Evolutionary conservation across 2,888 invertebrate genomes (phyloP).

Genomic region (Oligia latruncula): DNA sequence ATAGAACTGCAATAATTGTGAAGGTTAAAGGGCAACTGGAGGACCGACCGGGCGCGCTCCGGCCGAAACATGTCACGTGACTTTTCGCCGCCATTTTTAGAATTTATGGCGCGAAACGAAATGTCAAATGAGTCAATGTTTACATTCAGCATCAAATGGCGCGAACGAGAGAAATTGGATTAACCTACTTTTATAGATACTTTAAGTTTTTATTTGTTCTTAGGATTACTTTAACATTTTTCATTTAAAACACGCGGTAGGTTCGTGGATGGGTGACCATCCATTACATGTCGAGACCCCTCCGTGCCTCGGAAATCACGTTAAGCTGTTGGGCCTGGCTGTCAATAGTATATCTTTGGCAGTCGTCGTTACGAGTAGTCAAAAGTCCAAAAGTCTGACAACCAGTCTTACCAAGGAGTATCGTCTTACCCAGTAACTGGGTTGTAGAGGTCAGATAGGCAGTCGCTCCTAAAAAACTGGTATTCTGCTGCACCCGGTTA

Average conservation of each 20-base stretch:
- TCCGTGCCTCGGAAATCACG: too few species aligned
- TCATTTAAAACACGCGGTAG: neutral
- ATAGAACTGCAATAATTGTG: conserved; percentile 82
- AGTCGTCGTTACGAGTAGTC: too few species aligned
- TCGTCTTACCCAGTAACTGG: neutral
- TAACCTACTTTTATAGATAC: neutral
- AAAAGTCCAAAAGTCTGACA: too few species aligned
- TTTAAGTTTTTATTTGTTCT: neutral
- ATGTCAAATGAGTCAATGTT: conserved; percentile 55
- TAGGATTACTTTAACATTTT: neutral
- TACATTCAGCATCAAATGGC: conserved; percentile 15
- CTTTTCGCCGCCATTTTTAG: conserved; percentile 67
- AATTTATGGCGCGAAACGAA: conserved; percentile 71
- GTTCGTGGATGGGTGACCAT: neutral
- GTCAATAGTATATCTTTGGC: too few species aligned
- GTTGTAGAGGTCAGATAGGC: neutral
- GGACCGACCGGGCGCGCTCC: conserved; percentile 75
- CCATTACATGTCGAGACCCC: too few species aligned
- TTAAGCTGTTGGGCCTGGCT: too few species aligned
- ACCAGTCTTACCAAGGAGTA: neutral
- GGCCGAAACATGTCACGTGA: conserved; percentile 74
- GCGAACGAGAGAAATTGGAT: neutral
- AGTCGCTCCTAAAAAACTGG: neutral
- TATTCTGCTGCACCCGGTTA: neutral
- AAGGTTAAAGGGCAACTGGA: conserved; percentile 86